phyloP scores from a whole-genome alignment of 2,113 vertebrate species.

The Erythrolamprus reginae region DNA sequence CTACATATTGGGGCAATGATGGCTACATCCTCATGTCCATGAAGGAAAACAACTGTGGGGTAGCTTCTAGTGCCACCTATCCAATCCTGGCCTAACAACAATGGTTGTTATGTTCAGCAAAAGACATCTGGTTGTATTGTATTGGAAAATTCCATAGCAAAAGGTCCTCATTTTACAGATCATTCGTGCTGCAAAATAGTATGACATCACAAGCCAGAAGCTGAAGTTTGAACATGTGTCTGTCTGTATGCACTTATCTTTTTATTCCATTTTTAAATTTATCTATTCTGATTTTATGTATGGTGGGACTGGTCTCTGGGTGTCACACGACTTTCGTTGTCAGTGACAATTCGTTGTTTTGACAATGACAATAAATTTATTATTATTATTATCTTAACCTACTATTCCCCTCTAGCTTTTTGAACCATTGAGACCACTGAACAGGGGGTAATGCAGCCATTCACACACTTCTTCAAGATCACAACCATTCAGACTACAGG shows the following conservation, averaged over 20 bases:
- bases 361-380: too few relatives aligned
- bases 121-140: background rate
- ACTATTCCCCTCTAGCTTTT: background rate
- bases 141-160: background rate
- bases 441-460: background rate
- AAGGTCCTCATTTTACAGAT: background rate
- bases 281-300: too few relatives aligned
- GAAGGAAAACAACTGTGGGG: constrained; percentile 77
- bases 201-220: too few relatives aligned
- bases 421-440: background rate
- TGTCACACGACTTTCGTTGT: too few relatives aligned
- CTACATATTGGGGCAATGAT: constrained; percentile 75
- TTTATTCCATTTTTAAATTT: too few relatives aligned
- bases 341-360: too few relatives aligned
- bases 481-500: background rate
- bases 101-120: rapidly evolving
- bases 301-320: too few relatives aligned
- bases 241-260: background rate
- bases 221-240: background rate
- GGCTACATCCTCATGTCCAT: constrained; percentile 79
- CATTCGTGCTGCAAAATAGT: background rate
- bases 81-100: constrained; percentile 67
- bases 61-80: constrained; percentile 73
- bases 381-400: too few relatives aligned
- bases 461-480: background rate